phyloP scores from a whole-genome alignment of 2,113 vertebrate species.

The Campylomormyrus numenius region DNA sequence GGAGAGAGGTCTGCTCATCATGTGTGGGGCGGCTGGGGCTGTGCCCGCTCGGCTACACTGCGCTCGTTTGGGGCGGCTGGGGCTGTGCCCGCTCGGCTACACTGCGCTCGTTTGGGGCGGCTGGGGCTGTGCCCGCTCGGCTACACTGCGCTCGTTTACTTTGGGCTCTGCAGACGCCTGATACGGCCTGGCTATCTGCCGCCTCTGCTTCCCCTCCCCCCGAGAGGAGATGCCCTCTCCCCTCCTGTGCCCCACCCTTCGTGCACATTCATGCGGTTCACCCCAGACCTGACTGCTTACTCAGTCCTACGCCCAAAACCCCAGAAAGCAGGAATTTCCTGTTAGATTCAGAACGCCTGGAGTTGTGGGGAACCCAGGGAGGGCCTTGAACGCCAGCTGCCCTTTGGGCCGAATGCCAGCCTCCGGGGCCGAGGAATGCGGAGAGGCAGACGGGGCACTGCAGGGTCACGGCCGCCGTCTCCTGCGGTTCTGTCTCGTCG shows the following conservation, averaged over 20 bases:
- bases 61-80: too few relatives aligned
- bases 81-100: too few relatives aligned
- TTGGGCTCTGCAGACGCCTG: not conserved
- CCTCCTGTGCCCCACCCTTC: not conserved
- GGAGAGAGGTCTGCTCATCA: not conserved
- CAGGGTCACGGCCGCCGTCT: not conserved
- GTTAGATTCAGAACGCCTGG: not conserved
- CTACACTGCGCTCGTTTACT: not conserved
- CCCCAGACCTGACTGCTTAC: not conserved
- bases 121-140: too few relatives aligned
- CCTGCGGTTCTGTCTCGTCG: not conserved
- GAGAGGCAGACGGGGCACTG: not conserved
- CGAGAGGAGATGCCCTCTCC: not conserved
- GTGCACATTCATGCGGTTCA: not conserved
- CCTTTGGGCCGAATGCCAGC: not conserved
- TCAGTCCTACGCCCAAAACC: not conserved
- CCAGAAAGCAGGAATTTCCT: slow-evolving; percentile 10
- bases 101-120: not conserved
- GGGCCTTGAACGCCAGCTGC: not conserved
- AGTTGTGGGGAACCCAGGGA: not conserved
- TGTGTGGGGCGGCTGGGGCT: too few relatives aligned
- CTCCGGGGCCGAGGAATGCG: not conserved
- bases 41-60: not conserved
- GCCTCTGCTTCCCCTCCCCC: not conserved
- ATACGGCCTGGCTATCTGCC: not conserved